These are phyloP conservation scores for Acrobasis repandana DNA, from an alignment of 2,888 invertebrate genomes.

Conservation along the genomic window DNA sequence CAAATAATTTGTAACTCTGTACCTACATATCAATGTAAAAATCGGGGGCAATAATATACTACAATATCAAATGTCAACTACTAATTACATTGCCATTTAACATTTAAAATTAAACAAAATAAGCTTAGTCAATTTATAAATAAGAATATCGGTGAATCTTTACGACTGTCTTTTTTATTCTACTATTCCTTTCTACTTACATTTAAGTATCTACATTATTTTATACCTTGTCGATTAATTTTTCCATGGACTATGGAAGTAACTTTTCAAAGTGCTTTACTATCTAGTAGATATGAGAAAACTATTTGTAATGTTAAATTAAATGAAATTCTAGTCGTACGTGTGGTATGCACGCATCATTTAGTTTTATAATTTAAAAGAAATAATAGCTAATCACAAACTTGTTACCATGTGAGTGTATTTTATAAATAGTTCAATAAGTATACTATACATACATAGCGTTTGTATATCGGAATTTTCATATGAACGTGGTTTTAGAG, in stretches of 20 bases:
- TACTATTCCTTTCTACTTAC: conserved; percentile 27
- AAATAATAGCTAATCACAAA: conserved; percentile 61
- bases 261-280: conserved; percentile 83
- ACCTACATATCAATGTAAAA: conserved; percentile 73
- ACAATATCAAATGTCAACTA: conserved; percentile 43
- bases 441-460: conserved; percentile 71
- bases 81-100: conserved; percentile 33
- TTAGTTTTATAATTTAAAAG: conserved; percentile 40
- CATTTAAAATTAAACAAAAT: conserved; percentile 35
- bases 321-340: conserved; percentile 71
- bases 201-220: conserved; percentile 26
- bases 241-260: conserved; percentile 63
- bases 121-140: conserved; percentile 75
- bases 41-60: conserved; percentile 67
- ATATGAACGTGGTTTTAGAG: conserved; percentile 67
- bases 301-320: conserved; percentile 77
- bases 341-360: conserved; percentile 72
- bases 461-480: conserved; percentile 75
- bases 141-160: conserved; percentile 49
- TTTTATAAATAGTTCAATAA: conserved; percentile 68
- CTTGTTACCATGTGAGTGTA: conserved; percentile 74
- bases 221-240: conserved; percentile 38
- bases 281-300: conserved; percentile 77
- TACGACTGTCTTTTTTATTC: conserved; percentile 26
- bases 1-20: conserved; percentile 55